Conservation (phyloP, 2,113 vertebrate species). For the Todiramphus chloris region DNA sequence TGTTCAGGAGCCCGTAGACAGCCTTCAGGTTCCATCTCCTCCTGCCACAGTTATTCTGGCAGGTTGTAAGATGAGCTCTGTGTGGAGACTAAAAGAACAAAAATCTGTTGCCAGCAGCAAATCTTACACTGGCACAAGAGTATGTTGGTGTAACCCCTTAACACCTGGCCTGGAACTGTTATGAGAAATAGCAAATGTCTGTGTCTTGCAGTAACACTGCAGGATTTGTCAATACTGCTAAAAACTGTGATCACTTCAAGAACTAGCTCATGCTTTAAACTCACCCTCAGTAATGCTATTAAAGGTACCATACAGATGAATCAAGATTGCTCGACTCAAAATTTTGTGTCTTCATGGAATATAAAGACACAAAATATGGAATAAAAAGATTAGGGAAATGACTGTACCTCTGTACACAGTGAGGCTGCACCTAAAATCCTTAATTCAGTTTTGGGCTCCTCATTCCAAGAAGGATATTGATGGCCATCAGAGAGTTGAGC, state of each 20-base stretch:
- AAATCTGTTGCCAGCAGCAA: background rate
- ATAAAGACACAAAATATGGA: background rate
- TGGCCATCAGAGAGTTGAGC: background rate
- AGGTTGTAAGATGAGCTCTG: background rate
- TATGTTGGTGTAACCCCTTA: background rate
- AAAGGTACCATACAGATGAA: background rate
- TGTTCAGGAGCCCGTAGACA: background rate
- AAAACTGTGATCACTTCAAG: background rate
- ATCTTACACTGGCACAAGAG: background rate
- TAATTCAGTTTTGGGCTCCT: too few relatives aligned
- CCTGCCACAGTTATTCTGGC: background rate
- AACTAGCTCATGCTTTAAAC: background rate
- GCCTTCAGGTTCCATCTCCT: background rate
- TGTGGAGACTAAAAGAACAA: background rate
- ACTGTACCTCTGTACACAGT: too few relatives aligned
- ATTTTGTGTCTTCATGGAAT: background rate
- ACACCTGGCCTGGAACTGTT: background rate
- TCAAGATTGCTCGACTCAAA: background rate
- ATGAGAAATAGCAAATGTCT: background rate
- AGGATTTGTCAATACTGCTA: background rate
- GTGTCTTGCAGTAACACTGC: background rate
- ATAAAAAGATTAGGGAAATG: too few relatives aligned
- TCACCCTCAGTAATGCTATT: background rate
- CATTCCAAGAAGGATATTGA: background rate
- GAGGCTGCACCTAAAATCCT: too few relatives aligned